phyloP scores from a whole-genome alignment of 2,113 vertebrate genomes.

The Saguinus midas region DNA sequence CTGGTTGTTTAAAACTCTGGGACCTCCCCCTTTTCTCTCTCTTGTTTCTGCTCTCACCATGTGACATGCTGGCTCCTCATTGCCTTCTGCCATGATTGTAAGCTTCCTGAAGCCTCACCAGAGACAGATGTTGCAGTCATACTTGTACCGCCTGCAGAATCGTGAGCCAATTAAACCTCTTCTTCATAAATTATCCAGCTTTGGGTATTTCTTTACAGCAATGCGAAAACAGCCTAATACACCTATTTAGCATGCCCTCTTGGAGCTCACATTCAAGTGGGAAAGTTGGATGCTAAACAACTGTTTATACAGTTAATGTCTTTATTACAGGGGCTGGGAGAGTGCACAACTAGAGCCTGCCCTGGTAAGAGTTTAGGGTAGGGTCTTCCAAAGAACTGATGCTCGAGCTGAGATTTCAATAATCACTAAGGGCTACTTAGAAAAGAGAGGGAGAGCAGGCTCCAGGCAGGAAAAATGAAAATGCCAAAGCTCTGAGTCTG shows the following conservation, averaged over 20 bases:
- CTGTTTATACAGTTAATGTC: conserved; percentile 20
- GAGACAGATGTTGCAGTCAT: no score
- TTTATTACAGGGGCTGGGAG: background rate
- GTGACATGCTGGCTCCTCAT: no score
- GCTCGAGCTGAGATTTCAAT: conserved; percentile 16
- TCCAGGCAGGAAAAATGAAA: background rate
- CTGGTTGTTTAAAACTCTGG: no score
- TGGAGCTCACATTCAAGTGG: conserved; percentile 2
- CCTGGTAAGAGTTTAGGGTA: background rate
- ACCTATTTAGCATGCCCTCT: background rate
- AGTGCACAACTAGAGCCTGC: background rate
- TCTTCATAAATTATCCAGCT: no score
- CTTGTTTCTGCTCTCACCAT: no score
- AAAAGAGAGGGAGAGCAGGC: background rate
- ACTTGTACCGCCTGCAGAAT: no score
- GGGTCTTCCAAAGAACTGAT: background rate
- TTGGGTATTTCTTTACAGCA: no score
- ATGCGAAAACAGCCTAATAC: no score
- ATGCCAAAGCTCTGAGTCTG: background rate
- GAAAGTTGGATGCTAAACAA: conserved; percentile 25
- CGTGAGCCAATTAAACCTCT: no score
- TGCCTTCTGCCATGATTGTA: no score
- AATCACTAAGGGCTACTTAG: background rate
- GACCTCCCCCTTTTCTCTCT: no score
- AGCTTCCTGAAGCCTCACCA: no score